Percentiles rank a stretch among this genome's conserved stretches.
Conservation (phyloP, 2,888 invertebrate genomes). For the Scaptomyza cyrtandrae region DNA sequence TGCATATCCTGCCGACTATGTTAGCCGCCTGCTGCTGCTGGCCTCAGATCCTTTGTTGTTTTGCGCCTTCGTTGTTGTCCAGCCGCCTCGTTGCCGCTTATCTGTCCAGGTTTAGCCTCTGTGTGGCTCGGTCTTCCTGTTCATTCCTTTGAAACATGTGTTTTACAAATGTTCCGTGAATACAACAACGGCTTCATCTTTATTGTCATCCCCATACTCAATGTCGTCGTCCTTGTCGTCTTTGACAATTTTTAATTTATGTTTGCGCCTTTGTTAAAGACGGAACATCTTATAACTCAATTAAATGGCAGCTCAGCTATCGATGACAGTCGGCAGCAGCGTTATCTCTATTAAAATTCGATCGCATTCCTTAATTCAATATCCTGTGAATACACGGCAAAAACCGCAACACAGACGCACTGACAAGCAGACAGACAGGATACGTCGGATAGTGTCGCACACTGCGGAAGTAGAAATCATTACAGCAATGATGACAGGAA, state of each 20-base stretch:
- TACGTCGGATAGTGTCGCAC: constrained; percentile 37
- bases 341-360: constrained; percentile 66
- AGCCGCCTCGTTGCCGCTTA: constrained; percentile 42
- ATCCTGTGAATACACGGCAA: constrained; percentile 61
- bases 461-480: constrained; percentile 69
- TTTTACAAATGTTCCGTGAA: constrained; percentile 68
- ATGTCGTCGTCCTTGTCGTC: constrained; percentile 14
- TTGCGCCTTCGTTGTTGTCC: constrained; percentile 39
- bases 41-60: constrained; percentile 67
- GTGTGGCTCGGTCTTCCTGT: constrained; percentile 22
- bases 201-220: constrained; percentile 24
- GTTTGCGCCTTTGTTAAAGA: constrained; percentile 49
- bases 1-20: constrained; percentile 79
- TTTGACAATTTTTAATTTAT: constrained; percentile 69
- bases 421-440: constrained; percentile 50
- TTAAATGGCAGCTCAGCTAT: constrained; percentile 65
- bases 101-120: constrained; percentile 28
- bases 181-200: constrained; percentile 47
- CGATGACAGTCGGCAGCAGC: constrained; percentile 44
- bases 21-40: constrained; percentile 58
- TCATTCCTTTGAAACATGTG: constrained; percentile 65
- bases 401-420: constrained; percentile 48
- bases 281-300: constrained; percentile 73
- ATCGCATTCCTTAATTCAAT: constrained; percentile 71
- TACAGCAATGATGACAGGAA: constrained; percentile 74